Conservation (phyloP, 2,797 vertebrate genomes). For the Pantherophis alleghaniensis region DNA sequence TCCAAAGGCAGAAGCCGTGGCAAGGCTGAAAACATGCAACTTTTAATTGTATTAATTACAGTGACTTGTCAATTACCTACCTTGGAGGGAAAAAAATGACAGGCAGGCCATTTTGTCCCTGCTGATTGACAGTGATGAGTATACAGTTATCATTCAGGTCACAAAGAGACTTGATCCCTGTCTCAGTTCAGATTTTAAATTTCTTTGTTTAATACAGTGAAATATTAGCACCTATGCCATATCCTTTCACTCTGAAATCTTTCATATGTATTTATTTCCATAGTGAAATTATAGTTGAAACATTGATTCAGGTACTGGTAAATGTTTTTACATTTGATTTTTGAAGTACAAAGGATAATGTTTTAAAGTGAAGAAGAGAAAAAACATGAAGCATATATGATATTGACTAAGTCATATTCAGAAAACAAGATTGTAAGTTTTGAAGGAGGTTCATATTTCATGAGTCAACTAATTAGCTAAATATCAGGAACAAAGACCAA, state of each 20-base stretch:
- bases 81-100: background rate
- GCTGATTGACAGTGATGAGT: background rate
- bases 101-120: background rate
- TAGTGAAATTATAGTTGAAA: background rate
- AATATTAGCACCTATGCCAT: background rate
- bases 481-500: conserved; percentile 51
- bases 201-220: conserved; percentile 3
- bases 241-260: background rate
- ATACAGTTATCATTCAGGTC: background rate
- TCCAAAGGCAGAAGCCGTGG: background rate
- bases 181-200: background rate
- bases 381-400: conserved; percentile 9
- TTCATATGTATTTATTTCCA: background rate
- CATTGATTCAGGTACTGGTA: conserved; percentile 24
- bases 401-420: conserved; percentile 56
- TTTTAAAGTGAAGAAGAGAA: conserved; percentile 27
- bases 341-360: conserved; percentile 50
- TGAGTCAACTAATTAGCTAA: conserved; percentile 45
- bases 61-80: background rate
- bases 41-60: background rate
- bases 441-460: conserved; percentile 52
- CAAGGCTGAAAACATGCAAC: background rate
- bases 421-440: conserved; percentile 3
- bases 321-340: background rate
- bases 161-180: background rate